Evolutionary conservation across 2,888 invertebrate species (phyloP).

Genomic region (Eristalis pertinax): DNA sequence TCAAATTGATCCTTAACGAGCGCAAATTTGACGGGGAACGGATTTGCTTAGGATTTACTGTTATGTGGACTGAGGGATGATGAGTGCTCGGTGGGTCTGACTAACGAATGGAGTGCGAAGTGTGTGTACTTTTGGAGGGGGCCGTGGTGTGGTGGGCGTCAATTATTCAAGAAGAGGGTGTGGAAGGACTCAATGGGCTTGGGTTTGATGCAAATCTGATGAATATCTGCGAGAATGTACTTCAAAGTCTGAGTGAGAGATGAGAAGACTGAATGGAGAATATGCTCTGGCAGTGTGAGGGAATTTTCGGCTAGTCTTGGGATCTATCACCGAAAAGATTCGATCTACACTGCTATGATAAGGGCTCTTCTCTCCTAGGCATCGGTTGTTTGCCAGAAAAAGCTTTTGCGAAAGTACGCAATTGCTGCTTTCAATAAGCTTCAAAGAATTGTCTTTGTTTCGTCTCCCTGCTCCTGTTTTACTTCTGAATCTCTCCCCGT

Average conservation of each 20-base stretch:
- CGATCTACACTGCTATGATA: too few relatives aligned
- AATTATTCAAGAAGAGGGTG: not conserved
- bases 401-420: too few relatives aligned
- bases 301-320: too few relatives aligned
- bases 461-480: too few relatives aligned
- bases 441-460: too few relatives aligned
- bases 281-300: rapidly evolving
- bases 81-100: not conserved
- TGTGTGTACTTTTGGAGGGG: not conserved
- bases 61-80: conserved; percentile 4
- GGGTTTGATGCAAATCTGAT: not conserved
- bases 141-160: not conserved
- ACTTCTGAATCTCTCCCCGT: too few relatives aligned
- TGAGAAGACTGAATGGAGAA: too few relatives aligned
- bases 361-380: too few relatives aligned
- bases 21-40: conserved; percentile 34
- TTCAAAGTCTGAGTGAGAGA: too few relatives aligned
- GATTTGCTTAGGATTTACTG: conserved; percentile 19
- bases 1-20: conserved; percentile 64
- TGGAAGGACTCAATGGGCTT: not conserved
- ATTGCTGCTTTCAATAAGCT: too few relatives aligned
- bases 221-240: not conserved
- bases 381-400: too few relatives aligned
- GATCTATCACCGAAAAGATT: too few relatives aligned
- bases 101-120: conserved; percentile 28